phyloP scores from a whole-genome alignment of 2,888 invertebrate genomes.

The Spodoptera littoralis region DNA sequence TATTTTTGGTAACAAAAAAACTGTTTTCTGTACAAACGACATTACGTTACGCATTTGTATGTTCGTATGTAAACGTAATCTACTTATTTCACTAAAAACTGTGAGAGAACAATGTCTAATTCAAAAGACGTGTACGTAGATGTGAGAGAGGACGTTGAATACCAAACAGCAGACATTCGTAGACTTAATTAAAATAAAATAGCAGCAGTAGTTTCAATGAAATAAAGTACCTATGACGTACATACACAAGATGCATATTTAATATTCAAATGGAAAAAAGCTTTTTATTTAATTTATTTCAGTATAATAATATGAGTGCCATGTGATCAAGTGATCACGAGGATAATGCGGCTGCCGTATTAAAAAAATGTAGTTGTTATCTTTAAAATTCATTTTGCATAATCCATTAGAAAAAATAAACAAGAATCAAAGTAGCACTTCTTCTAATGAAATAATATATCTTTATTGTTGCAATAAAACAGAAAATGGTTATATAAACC shows the following conservation, averaged over 20 bases:
- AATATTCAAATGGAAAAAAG: too few relatives aligned
- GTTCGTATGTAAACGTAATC: slow-evolving; percentile 1
- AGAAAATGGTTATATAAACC: too few relatives aligned
- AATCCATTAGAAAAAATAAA: too few relatives aligned
- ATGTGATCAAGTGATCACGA: too few relatives aligned
- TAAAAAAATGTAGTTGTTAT: too few relatives aligned
- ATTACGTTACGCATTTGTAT: not conserved
- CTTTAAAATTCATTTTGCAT: too few relatives aligned
- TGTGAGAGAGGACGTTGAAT: slow-evolving; percentile 43
- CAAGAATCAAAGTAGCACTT: too few relatives aligned
- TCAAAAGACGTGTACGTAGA: slow-evolving; percentile 28
- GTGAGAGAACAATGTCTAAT: slow-evolving; percentile 29
- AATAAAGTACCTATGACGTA: slow-evolving; percentile 28
- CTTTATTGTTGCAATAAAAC: too few relatives aligned
- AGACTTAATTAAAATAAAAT: slow-evolving; percentile 59
- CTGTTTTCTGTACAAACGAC: not conserved
- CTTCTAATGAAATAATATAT: too few relatives aligned
- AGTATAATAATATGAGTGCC: too few relatives aligned
- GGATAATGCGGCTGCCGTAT: too few relatives aligned
- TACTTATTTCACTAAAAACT: slow-evolving; percentile 31
- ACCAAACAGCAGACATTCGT: slow-evolving; percentile 44
- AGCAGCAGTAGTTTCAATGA: slow-evolving; percentile 37
- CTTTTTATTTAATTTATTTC: not conserved
- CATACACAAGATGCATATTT: not conserved
- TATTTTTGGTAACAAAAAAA: too few relatives aligned